Base-by-base conservation (phyloP, 2,888 invertebrate genomes). In the Cosmorhoe ocellata region DNA sequence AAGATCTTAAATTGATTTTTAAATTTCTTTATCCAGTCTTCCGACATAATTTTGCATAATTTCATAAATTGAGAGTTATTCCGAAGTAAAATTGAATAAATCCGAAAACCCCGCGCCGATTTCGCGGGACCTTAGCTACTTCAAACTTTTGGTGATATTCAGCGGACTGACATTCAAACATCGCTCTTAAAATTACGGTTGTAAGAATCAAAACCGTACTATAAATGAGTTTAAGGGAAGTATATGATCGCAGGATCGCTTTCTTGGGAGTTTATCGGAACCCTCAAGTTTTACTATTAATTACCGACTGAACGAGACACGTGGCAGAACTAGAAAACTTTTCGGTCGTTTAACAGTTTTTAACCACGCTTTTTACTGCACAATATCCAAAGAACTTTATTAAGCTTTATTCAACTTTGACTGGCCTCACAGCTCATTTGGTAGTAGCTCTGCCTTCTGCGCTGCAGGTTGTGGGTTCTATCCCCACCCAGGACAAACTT, bases 261-360 rank as follows among this genome's bases (percentile, higher is more conserved):
- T 52, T 33, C 33, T 43, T 14, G 12, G 39, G 41, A 55, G 52
- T 52, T 48, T 44, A 52, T 49, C 46, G 45, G 38, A 39, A 49
- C 39, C 26, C 38, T 33, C 49, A 59, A 62, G 56, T 64, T 63
- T 51, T 60, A 61, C 63, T 57, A 64, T 56, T 67, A 65, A 67
- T 65, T 65, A 62, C 53, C 43, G 54, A 39, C 43, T 39, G 42
- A 38, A 27, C 27, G 46, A 33, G 33, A 51, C 33, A 33, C 32
- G 47, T 28, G 45, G 41, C 11, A 30, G 34, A 51, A 48, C 47
- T 47, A 31, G 37, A 11, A 18, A 57, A 51, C 44, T 48, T 57
- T 46, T n/a, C 26, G 11, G 27, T 41, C 24, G 24, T 22, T 22
- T 47, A 41, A 39, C 9, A n/a, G 24, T 24, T 42, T 30, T 12